These are phyloP conservation scores for Habrosyne pyritoides DNA, from an alignment of 2,888 invertebrate genomes.

Conservation along the genomic window DNA sequence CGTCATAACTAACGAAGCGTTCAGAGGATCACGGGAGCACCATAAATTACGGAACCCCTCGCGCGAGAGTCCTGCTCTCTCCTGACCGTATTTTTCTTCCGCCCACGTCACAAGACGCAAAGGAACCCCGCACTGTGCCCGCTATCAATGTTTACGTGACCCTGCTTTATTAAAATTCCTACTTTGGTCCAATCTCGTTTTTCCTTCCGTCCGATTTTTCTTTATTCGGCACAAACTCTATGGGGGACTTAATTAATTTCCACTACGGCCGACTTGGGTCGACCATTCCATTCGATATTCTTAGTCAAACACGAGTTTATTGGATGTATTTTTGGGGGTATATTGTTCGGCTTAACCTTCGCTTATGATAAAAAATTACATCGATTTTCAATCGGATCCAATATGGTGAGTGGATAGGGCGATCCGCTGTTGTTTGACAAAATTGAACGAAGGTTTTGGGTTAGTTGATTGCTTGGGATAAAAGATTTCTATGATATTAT, in stretches of 20 bases:
- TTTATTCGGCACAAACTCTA: slow-evolving; percentile 49
- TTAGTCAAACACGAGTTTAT: slow-evolving; percentile 8
- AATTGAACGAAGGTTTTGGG: not conserved
- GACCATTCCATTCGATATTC: slow-evolving; percentile 39
- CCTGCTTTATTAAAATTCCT: slow-evolving; percentile 76
- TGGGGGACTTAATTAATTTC: slow-evolving; percentile 71
- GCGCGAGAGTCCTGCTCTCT: slow-evolving; percentile 7
- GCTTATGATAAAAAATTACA: slow-evolving; percentile 3
- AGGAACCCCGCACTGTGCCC: slow-evolving; percentile 4
- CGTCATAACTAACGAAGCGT: slow-evolving; percentile 10
- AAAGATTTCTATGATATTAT: not conserved
- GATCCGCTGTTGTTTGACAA: not conserved
- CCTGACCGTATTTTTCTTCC: slow-evolving; percentile 1
- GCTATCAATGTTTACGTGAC: slow-evolving; percentile 71
- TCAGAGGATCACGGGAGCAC: slow-evolving; percentile 6
- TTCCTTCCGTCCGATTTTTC: slow-evolving; percentile 48
- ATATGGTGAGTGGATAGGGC: not conserved
- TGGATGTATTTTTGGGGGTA: slow-evolving; percentile 5
- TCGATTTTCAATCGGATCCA: slow-evolving; percentile 2
- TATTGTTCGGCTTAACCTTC: slow-evolving; percentile 3
- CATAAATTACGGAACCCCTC: slow-evolving; percentile 9
- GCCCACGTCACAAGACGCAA: slow-evolving; percentile 1
- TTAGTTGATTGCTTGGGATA: not conserved
- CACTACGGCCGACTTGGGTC: slow-evolving; percentile 49
- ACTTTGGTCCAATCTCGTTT: slow-evolving; percentile 59